These are phyloP conservation scores for Iguana delicatissima DNA, from an alignment of 2,797 vertebrate species.

Conservation along the genomic window DNA sequence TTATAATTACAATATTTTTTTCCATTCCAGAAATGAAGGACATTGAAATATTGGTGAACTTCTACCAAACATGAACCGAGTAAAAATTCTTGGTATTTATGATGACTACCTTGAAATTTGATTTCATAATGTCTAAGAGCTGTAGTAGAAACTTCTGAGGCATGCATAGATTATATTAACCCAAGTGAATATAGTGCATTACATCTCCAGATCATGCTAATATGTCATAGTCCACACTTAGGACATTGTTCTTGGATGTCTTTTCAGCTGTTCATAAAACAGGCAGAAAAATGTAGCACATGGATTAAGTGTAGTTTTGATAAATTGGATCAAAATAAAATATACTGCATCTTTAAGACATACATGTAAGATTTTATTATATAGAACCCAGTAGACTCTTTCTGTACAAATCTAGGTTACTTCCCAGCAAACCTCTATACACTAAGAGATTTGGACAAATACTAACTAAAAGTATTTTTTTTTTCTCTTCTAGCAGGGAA, in stretches of 20 bases:
- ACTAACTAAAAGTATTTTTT: neutral
- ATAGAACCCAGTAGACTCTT: neutral
- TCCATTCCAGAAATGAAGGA: too few relatives aligned
- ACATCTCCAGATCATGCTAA: neutral
- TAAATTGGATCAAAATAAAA: neutral
- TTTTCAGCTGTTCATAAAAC: neutral
- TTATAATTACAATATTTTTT: too few relatives aligned
- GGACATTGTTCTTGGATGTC: neutral
- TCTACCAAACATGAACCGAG: too few relatives aligned
- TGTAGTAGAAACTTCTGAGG: neutral
- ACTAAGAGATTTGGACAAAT: conserved; percentile 23
- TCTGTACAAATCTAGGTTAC: conserved; percentile 5
- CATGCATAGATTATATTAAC: neutral
- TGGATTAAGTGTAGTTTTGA: neutral
- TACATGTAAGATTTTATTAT: neutral
- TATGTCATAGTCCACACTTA: neutral
- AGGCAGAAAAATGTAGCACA: neutral
- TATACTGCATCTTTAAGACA: fast-evolving
- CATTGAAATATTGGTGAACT: too few relatives aligned
- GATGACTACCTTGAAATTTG: neutral
- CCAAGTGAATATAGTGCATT: neutral
- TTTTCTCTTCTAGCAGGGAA: neutral
- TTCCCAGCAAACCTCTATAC: neutral
- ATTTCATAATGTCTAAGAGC: neutral
- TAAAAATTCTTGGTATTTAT: neutral